Evolutionary conservation across 1,140 invertebrate genomes (phyloP).

Genomic region (Drosophila arawakana): DNA sequence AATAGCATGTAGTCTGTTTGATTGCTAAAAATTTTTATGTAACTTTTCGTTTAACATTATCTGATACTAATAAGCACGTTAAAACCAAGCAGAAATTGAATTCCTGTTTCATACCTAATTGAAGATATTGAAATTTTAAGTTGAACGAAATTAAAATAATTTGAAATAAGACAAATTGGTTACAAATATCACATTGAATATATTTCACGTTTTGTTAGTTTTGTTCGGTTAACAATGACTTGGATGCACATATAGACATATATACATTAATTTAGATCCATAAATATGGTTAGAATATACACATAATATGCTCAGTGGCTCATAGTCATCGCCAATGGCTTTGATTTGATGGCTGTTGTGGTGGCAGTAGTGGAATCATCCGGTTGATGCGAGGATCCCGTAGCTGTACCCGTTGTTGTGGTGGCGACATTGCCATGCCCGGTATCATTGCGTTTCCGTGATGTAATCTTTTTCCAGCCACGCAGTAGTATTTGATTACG

Average conservation of each 20-base stretch:
- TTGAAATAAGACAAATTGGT: background rate
- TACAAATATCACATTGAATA: slow-evolving; percentile 81
- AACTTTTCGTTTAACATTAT: no score
- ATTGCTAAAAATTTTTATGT: no score
- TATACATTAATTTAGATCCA: slow-evolving; percentile 24
- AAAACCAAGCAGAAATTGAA: no score
- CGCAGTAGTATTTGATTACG: slow-evolving; percentile 85
- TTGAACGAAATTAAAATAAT: no score
- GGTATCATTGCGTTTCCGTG: slow-evolving; percentile 64
- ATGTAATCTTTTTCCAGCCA: slow-evolving; percentile 83
- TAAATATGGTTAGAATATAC: slow-evolving; percentile 47
- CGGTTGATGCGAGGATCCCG: slow-evolving; percentile 76
- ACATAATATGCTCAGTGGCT: slow-evolving; percentile 62
- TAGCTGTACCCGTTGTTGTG: slow-evolving; percentile 75
- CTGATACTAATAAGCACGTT: no score
- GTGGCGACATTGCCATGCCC: slow-evolving; percentile 67
- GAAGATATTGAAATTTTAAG: no score
- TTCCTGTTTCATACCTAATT: no score
- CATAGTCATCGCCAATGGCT: slow-evolving; percentile 62
- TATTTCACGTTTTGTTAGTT: slow-evolving; percentile 68
- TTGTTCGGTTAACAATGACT: slow-evolving; percentile 65
- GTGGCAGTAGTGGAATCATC: slow-evolving; percentile 62
- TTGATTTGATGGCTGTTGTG: slow-evolving; percentile 48
- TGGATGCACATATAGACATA: slow-evolving; percentile 45
- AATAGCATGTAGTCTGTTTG: no score